Conservation (phyloP, 2,888 invertebrate genomes). For the Himalopsyche japonica region DNA sequence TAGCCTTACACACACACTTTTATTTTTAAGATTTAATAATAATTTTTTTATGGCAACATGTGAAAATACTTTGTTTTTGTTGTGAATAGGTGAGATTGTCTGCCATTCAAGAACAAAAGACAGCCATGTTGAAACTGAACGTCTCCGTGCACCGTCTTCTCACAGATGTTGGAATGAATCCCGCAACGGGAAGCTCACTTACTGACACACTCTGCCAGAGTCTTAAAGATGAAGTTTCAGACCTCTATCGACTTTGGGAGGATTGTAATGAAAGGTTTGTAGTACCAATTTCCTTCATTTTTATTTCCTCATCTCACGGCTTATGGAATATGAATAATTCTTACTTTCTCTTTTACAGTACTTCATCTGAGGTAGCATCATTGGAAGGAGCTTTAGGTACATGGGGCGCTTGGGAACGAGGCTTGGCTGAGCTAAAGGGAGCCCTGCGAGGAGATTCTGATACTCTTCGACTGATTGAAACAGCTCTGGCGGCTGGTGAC, state of each 20-base stretch:
- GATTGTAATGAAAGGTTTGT: conserved; percentile 68
- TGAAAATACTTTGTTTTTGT: conserved; percentile 28
- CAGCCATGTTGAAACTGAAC: conserved; percentile 52
- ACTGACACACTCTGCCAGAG: conserved; percentile 36
- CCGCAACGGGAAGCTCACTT: conserved; percentile 44
- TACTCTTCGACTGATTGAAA: conserved; percentile 52
- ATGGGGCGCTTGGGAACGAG: conserved; percentile 48
- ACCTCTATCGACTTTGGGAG: conserved; percentile 72
- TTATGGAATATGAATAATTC: no score
- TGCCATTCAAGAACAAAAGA: conserved; percentile 50
- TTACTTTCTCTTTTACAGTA: conserved; percentile 14
- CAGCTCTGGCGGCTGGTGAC: conserved; percentile 50
- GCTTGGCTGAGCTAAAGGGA: conserved; percentile 61
- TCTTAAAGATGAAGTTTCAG: conserved; percentile 70
- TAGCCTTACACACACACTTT: no score
- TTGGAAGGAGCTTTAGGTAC: conserved; percentile 33
- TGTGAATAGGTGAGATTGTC: conserved; percentile 48
- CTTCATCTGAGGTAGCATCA: conserved; percentile 29
- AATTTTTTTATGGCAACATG: not conserved
- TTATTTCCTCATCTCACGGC: no score
- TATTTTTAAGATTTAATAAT: not conserved
- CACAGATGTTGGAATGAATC: conserved; percentile 49
- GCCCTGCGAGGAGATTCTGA: conserved; percentile 63
- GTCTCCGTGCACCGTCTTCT: conserved; percentile 55
- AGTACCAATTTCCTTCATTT: not conserved